These are phyloP conservation scores for Alethe castanea DNA, from an alignment of 2,113 vertebrate genomes.

Conservation along the genomic window DNA sequence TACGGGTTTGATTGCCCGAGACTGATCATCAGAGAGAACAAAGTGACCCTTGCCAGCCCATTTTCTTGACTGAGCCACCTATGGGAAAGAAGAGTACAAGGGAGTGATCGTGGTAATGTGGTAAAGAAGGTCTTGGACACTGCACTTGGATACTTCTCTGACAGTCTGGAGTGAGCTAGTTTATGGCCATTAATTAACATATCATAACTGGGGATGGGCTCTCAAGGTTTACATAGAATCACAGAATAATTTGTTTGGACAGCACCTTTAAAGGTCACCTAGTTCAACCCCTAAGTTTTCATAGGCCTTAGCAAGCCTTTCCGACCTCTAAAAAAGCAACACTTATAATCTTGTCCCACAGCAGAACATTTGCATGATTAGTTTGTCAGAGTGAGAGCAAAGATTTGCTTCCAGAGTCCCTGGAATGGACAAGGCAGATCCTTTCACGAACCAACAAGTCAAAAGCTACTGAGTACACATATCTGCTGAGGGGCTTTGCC, in stretches of 20 bases:
- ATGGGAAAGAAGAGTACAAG: not conserved
- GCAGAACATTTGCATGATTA: not conserved
- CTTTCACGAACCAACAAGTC: not conserved
- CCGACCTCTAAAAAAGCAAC: not conserved
- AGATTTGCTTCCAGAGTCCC: not conserved
- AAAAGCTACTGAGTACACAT: not conserved
- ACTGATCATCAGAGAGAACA: not conserved
- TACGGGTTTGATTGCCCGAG: fast-evolving
- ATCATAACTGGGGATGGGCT: not conserved
- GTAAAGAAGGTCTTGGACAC: not conserved
- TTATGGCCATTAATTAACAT: not conserved
- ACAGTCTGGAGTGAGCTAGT: not conserved
- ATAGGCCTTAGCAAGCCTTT: not conserved
- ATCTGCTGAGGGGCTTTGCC: not conserved
- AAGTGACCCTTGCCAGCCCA: not conserved
- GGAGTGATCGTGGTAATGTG: not conserved
- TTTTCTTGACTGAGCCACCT: not conserved
- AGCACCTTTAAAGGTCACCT: not conserved
- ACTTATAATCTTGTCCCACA: not conserved
- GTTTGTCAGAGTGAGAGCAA: not conserved
- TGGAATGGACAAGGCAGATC: not conserved
- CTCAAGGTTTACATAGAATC: not conserved
- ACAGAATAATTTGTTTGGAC: not conserved
- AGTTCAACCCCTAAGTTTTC: not conserved
- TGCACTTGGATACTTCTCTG: not conserved